Evolutionary conservation across 2,888 invertebrate genomes (phyloP), one percentile per base, ranked within the genome.

Genomic region (Nymphalis c-album): DNA sequence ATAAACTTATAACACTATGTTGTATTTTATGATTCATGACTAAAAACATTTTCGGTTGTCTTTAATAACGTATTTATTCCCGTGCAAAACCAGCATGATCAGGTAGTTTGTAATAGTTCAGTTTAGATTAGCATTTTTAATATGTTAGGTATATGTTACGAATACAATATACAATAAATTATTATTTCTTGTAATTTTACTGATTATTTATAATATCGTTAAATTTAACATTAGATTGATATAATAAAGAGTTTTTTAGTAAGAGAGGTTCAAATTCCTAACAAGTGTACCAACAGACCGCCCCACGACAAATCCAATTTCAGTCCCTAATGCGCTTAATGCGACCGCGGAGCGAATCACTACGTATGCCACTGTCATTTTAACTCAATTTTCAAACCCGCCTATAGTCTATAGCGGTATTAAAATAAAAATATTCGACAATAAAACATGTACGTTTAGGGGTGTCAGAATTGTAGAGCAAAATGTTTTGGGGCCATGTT

Each of bases 301-400:
- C 87, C 90, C 91, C 81, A 80, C 81, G 78, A 79, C 85, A 90
- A 91, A 92, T 92, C 91, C 90, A 91, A 91, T 92, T 92, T 88
- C 83, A 80, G 79, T 86, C 91, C 91, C 90, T 91, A 91, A 91
- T 88, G 84, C 89, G 83, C 79, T 86, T 91, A 91, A 90, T 88
- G 85, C 90, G 86, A 89, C 91, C 90, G 85, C 91, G 85, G 85
- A 87, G 87, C 88, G 90, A 91, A 91, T 90, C 91, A 89, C 89
- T 90, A 90, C 90, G 86, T 86, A 88, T 84, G 88, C 90, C 91
- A 84, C 91, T 91, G 91, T 91, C 90, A 90, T 91, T 92, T 91
- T 92, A 91, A 92, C 92, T 91, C 91, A 88, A 92, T 92, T 92
- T 91, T 86, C 82, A 85, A 88, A 84, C 73, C 75, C 76, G 77